Base-by-base conservation (phyloP, 2,888 invertebrate genomes). In the Chrysomela aeneicollis region DNA sequence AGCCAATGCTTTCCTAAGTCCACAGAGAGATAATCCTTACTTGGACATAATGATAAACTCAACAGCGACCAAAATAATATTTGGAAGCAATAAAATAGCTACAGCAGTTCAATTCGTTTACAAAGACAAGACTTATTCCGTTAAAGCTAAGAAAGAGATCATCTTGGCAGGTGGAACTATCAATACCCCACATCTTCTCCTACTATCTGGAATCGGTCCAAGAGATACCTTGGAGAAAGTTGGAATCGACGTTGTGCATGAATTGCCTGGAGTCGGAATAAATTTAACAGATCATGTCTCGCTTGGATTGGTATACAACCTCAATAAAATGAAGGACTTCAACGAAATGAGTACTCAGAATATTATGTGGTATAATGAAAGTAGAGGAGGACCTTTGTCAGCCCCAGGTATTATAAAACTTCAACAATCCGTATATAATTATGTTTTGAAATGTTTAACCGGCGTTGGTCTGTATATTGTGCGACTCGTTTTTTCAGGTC, bases 221-320 rank as follows among this genome's bases (percentile, higher is more conserved):
- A 86, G 84, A 71, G 84, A 86, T 5, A 87, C 87, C 30, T 80
- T 90, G 1, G 81, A 85, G 37, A 81, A 84, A 53, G 85, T 87
- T 58, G 86, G 87, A 61, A 86, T 90, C 19, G 85, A 86, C 1
- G 83, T 87, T 1, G 82, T 88, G 21, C 85, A 86, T 61, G 85
- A 90, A 66, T 80, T 89, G 17, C 88, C 88, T 0, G 90, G 89
- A 0, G 90, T 90, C 0, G 90, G 90, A 0, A 86, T 87, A 74
- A 90, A 90, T 73, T 79, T 90, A 0, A 89, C 89, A 61, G 89
- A 90, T 76, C 90, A 90, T 71, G 87, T 89, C 0, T 87, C 89
- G 0, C 86, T 87, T 22, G 80, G 80, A 1, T 62, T 90, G 6
- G n/a, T 8, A n/a, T 60, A 47, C 21, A 58, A 51, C 9, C 58